Conservation (phyloP, 2,888 invertebrate species). For the Scaptodrosophila latifasciaeformis region DNA sequence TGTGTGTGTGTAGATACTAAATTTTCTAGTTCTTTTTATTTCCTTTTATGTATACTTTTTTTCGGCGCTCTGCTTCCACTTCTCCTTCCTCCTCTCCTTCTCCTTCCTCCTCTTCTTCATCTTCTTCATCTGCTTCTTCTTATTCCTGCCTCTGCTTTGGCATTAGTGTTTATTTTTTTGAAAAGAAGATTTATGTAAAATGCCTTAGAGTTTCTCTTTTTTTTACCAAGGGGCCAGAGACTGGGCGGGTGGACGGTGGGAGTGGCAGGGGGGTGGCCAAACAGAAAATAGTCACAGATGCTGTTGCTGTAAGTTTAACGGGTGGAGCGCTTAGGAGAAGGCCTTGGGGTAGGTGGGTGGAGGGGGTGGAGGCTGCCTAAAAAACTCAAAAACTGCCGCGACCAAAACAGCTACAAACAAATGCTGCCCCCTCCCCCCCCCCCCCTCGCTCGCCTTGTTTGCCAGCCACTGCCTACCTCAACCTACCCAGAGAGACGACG, state of each 20-base stretch:
- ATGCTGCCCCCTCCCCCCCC: neutral
- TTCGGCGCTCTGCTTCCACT: slow-evolving; percentile 37
- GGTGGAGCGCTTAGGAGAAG: slow-evolving; percentile 30
- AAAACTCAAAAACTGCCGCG: too few relatives aligned
- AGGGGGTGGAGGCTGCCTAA: too few relatives aligned
- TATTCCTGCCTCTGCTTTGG: slow-evolving; percentile 46
- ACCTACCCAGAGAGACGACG: slow-evolving; percentile 1
- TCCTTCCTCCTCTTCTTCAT: neutral
- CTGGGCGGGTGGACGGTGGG: slow-evolving; percentile 19
- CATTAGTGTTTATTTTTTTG: slow-evolving; percentile 73
- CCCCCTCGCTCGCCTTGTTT: too few relatives aligned
- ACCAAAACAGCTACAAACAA: too few relatives aligned
- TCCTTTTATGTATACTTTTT: slow-evolving; percentile 41
- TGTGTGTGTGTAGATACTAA: slow-evolving; percentile 63
- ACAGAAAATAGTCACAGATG: slow-evolving; percentile 60
- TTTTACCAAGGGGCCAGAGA: slow-evolving; percentile 37
- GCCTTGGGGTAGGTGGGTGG: slow-evolving; percentile 3
- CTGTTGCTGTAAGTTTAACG: slow-evolving; percentile 64
- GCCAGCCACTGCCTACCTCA: neutral
- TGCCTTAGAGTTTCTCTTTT: too few relatives aligned
- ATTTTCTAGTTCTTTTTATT: slow-evolving; percentile 66
- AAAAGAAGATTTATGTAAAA: slow-evolving; percentile 75
- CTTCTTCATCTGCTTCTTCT: neutral
- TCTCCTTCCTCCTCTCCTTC: slow-evolving; percentile 14
- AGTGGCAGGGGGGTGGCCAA: slow-evolving; percentile 23